Percentiles rank a stretch among this genome's conserved stretches.
phyloP scores from a whole-genome alignment of 2,113 vertebrate species.

The Cyanoliseus patagonus region DNA sequence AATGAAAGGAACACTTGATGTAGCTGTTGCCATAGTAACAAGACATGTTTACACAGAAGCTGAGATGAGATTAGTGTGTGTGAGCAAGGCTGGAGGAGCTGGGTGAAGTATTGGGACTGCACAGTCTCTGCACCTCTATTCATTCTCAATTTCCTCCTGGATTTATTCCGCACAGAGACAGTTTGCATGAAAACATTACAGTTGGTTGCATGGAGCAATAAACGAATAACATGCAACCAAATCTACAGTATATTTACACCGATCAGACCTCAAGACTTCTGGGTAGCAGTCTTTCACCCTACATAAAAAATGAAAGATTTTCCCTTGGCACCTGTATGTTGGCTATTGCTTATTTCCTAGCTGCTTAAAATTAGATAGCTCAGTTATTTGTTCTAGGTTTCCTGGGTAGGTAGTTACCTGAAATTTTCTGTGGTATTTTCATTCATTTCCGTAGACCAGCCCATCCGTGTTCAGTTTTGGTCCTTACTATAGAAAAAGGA shows the following conservation, averaged over 20 bases:
- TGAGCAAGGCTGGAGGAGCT: not conserved
- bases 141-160: not conserved
- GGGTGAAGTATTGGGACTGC: not conserved
- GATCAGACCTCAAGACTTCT: not conserved
- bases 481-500: not conserved
- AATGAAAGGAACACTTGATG: constrained; percentile 48
- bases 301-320: not conserved
- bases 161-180: not conserved
- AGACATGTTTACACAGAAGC: constrained; percentile 40
- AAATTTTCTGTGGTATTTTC: not conserved
- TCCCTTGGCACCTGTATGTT: not conserved
- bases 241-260: not conserved
- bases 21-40: constrained; percentile 53
- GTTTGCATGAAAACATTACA: not conserved
- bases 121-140: not conserved
- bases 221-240: not conserved
- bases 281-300: not conserved
- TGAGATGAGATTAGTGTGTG: not conserved
- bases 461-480: not conserved
- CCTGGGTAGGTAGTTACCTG: not conserved
- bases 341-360: not conserved
- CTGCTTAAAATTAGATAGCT: not conserved
- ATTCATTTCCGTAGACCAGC: not conserved
- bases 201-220: not conserved
- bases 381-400: not conserved